These are phyloP conservation scores for Etheostoma nigrum DNA, from an alignment of 2,797 vertebrate species.

Conservation along the genomic window DNA sequence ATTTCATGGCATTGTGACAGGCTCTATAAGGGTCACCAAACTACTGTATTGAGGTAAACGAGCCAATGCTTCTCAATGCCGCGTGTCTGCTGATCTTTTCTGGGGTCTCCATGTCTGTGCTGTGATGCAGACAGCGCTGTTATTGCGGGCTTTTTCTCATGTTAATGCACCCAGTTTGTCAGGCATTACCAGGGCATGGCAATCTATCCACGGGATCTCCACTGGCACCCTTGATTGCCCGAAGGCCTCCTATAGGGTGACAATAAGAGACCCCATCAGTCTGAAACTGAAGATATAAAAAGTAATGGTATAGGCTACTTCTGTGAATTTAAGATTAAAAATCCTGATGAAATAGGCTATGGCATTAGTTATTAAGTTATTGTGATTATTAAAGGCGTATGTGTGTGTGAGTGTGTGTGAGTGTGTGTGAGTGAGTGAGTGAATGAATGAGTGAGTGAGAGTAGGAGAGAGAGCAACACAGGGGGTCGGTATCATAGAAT, in stretches of 20 bases:
- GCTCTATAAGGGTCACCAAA: neutral
- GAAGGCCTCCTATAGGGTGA: constrained; percentile 22
- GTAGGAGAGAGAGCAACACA: constrained; percentile 12
- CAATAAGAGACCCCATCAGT: constrained; percentile 23
- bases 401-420: constrained; percentile 26
- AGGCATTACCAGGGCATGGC: constrained; percentile 53
- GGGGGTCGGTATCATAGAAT: constrained; percentile 64
- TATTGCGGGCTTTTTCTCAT: constrained; percentile 70
- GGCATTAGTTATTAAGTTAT: neutral
- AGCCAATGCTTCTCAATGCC: neutral
- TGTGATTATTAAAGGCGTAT: constrained; percentile 3
- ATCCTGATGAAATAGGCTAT: no score
- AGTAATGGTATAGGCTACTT: neutral
- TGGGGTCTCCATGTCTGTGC: constrained; percentile 37
- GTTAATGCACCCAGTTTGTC: constrained; percentile 72
- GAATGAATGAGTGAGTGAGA: neutral
- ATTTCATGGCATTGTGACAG: neutral
- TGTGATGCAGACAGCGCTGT: constrained; percentile 39
- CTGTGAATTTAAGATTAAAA: neutral
- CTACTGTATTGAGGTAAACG: neutral
- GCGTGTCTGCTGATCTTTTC: neutral
- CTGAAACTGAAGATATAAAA: neutral
- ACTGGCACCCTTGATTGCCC: constrained; percentile 40
- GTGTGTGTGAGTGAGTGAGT: constrained; percentile 8
- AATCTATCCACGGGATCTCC: constrained; percentile 67